Base-by-base conservation (phyloP, 2,113 vertebrate species). In the Proterorhinus semilunaris region DNA sequence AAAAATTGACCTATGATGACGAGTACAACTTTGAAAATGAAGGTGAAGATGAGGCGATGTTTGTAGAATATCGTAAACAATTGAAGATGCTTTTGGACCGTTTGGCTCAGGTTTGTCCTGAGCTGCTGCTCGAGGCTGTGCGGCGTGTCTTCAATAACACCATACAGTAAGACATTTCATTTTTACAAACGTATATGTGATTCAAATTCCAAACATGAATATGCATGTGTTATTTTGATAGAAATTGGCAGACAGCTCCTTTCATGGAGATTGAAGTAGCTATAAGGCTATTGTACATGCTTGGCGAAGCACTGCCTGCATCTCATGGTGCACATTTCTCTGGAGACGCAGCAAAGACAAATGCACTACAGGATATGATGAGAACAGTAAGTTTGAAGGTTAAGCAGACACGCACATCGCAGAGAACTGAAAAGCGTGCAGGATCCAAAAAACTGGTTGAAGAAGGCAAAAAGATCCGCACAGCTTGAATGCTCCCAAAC, bases 21-120 rank as follows among this genome's bases (percentile, higher is more conserved):
- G 98, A 99, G 85, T 99, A 98, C 90, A 99, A 99, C 85, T 99
- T 99, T 91, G 98, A 99, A 83, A 99, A 98, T 70, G 98, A 99
- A 97, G 98, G 98, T 21, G 98, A 99, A 90, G 97, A 99, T 71
- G 97, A 99, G 90, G 98, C 97, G 7, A 99, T 99, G 98, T 99
- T 99, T 80, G 96, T 99, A 79, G 98, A 99, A 83, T 99, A 99
- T 87, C 94, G 98, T 83, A 99, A 99, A 85, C 98, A 99, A 81
- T 82, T 99, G 87, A 99, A 99, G 89, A 90, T 99, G 79, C 79
- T 99, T 70, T 81, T 99, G 88, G 98, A 99, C 68, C 95, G 96
- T 42, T 91, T 99, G 77, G 98, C 98, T 64, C 98, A 98, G 88
- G 98, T 99, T 21, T 97, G 96, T 6, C 98, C 98, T 0, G 96